Percentiles rank a stretch among this genome's conserved stretches.
These are phyloP conservation scores for Tethya wilhelma DNA, from an alignment of 37 sponge, comb jelly and placozoan genomes.

Conservation along the genomic window DNA sequence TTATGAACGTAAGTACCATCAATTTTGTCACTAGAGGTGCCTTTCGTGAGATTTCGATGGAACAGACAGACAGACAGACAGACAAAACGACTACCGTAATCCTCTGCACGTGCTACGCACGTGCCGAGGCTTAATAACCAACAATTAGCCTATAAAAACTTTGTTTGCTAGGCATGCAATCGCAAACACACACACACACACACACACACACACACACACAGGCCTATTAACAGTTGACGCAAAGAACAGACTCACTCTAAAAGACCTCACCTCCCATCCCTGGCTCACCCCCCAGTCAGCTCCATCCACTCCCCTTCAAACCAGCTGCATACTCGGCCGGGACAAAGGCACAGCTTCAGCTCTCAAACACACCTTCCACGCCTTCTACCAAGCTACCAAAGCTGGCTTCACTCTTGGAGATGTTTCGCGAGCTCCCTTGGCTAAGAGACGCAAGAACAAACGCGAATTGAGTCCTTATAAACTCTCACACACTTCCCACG, in stretches of 20 bases:
- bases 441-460: constrained; percentile 78
- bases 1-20: no score
- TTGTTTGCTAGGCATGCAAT: no score
- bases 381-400: constrained; percentile 73
- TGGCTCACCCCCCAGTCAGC: constrained; percentile 77
- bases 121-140: no score
- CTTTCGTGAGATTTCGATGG: no score
- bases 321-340: constrained; percentile 52
- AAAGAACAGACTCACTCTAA: constrained; percentile 65
- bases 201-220: no score
- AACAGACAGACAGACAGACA: no score
- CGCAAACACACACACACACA: no score
- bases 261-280: constrained; percentile 50
- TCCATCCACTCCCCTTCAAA: constrained; percentile 81
- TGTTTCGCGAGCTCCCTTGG: constrained; percentile 85
- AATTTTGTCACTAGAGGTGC: no score
- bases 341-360: constrained; percentile 64
- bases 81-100: no score
- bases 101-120: no score
- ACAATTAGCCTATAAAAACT: no score
- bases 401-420: constrained; percentile 83
- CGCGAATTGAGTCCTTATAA: constrained; percentile 12
- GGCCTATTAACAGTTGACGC: constrained; percentile 89
- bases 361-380: constrained; percentile 85
- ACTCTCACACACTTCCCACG: background rate